Evolutionary conservation across 2,113 vertebrate species (phyloP), one percentile per base, ranked within the genome.

Genomic region (Anseranas semipalmata): DNA sequence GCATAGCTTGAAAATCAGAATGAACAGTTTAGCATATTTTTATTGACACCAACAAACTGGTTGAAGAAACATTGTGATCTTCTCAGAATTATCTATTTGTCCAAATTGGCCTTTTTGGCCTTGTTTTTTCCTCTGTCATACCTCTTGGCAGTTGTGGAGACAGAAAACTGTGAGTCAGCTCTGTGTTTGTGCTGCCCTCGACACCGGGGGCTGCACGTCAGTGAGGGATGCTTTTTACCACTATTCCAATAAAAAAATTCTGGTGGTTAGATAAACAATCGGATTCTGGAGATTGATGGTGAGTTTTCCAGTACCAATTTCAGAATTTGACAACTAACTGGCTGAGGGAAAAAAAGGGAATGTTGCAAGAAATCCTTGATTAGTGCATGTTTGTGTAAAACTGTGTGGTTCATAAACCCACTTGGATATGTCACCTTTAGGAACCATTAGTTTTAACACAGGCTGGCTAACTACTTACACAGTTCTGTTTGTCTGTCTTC

Each of bases 41-140:
- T 82, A 72, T 60, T 43, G 86, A 4, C 5, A 12, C 20, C 19
- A 50, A 53, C 35, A n/a, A 80, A 84, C 9, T 56, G 25, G 5
- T 45, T 39, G n/a, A 78, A 89, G 53, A 85, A 93, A 58, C 9
- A n/a, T 62, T 1, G 7, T n/a, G 6, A 45, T 78, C 15, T 43
- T 82, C 41, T 71, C 22, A 67, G 63, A 77, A 77, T 75, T 74
- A 59, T 48, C 89, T 79, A 45, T 88, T 92, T 85, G 25, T 60
- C 59, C 28, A 78, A 56, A 25, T 56, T 37, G 53, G 15, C 18
- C 9, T 4, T 55, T 82, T 91, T 53, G 58, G 59, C 28, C 7
- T 62, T 76, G 16, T 15, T 60, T 15, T 75, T 53, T 71, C 8
- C 56, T 83, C 53, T 83, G 28, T 56, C 30, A 9, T 18, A 25